phyloP scores from a whole-genome alignment of 30 jellyfish, hydroid and myxozoan species.

The Aurelia sp. region DNA sequence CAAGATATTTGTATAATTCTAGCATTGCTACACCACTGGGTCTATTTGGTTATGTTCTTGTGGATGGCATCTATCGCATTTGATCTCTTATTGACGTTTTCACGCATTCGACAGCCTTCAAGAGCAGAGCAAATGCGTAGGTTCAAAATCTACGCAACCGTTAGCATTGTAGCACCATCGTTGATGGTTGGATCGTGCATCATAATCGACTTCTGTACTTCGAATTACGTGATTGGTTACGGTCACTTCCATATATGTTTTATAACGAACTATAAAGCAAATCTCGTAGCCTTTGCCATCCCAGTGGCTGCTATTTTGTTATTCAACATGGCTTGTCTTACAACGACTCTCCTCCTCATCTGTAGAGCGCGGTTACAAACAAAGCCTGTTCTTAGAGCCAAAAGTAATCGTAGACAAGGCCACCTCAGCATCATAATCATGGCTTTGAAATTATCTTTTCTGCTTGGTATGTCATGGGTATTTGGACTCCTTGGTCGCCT shows the following conservation, averaged over 20 bases:
- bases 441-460: slow-evolving; percentile 52
- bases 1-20: slow-evolving; percentile 18
- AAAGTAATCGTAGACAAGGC: slow-evolving; percentile 27
- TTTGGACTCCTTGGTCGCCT: slow-evolving; percentile 61
- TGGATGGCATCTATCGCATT: slow-evolving; percentile 74
- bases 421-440: slow-evolving; percentile 13
- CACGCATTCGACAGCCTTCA: slow-evolving; percentile 31
- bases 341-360: slow-evolving; percentile 24
- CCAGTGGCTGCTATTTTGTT: slow-evolving; percentile 35
- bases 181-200: slow-evolving; percentile 31
- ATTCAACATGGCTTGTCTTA: slow-evolving; percentile 50
- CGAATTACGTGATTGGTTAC: slow-evolving; percentile 33
- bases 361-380: slow-evolving; percentile 17
- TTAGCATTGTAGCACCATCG: slow-evolving; percentile 25
- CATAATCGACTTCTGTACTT: slow-evolving; percentile 22
- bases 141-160: slow-evolving; percentile 27
- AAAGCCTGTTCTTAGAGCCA: neutral
- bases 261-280: slow-evolving; percentile 40
- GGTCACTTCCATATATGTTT: slow-evolving; percentile 46
- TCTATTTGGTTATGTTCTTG: slow-evolving; percentile 41
- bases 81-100: slow-evolving; percentile 44
- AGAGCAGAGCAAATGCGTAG: slow-evolving; percentile 33
- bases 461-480: slow-evolving; percentile 62
- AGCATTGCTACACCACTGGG: slow-evolving; percentile 62
- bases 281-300: slow-evolving; percentile 34